Conservation (phyloP, 2,797 vertebrate species). For the Coracias cyanogaster region DNA sequence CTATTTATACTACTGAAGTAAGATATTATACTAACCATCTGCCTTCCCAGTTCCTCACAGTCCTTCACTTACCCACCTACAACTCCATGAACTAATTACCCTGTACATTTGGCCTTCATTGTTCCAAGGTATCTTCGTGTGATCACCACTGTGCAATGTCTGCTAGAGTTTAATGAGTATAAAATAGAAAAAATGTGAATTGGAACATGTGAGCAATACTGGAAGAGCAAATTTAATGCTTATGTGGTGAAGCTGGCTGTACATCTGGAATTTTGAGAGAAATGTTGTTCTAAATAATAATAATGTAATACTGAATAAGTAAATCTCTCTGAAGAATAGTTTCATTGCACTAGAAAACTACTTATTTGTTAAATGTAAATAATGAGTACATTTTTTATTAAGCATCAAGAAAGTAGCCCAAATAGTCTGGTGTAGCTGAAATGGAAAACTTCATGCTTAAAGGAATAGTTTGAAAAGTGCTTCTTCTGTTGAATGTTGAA, state of each 20-base stretch:
- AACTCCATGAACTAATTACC: not conserved
- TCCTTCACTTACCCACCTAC: not conserved
- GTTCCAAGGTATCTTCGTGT: not conserved
- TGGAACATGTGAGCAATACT: not conserved
- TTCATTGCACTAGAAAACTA: not conserved
- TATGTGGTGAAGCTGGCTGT: not conserved
- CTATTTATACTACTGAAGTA: not conserved
- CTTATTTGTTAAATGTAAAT: not conserved
- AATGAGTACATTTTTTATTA: not conserved
- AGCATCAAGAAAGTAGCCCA: not conserved
- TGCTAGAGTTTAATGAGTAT: not conserved
- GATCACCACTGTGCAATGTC: not conserved
- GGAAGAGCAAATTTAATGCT: not conserved
- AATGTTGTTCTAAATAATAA: not conserved
- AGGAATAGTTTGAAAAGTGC: not conserved
- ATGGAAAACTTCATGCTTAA: not conserved
- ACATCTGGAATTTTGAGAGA: not conserved
- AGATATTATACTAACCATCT: not conserved
- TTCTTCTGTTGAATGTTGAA: not conserved
- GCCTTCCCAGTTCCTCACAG: not conserved
- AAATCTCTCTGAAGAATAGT: not conserved
- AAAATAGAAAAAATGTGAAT: not conserved
- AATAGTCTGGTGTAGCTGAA: not conserved
- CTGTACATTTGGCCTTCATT: not conserved
- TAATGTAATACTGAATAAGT: not conserved